A percentile compares a stretch with the other conserved stretches of the same genome.
These are phyloP conservation scores for Astreopora myriophthalma DNA, from an alignment of 64 coral and sea anemone species.

Conservation along the genomic window DNA sequence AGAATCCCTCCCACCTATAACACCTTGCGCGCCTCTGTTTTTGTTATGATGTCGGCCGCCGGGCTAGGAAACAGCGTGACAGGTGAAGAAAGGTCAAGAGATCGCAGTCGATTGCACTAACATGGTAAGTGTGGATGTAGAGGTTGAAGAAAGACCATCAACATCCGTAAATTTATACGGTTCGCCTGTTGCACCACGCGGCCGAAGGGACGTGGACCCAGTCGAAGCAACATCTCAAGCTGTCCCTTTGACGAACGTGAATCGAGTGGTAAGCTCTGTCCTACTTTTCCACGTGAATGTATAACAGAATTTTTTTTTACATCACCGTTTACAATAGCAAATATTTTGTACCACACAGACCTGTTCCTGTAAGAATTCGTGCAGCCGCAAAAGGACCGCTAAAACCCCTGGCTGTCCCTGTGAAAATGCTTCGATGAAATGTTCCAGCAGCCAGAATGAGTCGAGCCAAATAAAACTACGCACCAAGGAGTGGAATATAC, in stretches of 20 bases:
- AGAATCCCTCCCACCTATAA: neutral
- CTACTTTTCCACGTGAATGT: neutral
- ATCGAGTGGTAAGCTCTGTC: neutral
- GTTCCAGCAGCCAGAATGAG: conserved; percentile 10
- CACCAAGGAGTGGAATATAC: too few species aligned
- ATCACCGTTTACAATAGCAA: too few species aligned
- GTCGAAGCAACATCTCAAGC: neutral
- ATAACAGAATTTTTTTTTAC: too few species aligned
- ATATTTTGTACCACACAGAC: neutral
- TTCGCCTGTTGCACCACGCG: neutral
- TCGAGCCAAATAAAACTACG: too few species aligned
- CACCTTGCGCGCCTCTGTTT: neutral
- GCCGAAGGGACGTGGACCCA: neutral
- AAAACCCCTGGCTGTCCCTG: neutral
- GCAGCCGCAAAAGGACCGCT: neutral
- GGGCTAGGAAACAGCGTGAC: too few species aligned
- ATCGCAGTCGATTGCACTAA: neutral
- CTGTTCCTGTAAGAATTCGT: conserved; percentile 9
- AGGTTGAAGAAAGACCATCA: neutral
- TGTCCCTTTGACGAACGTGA: conserved; percentile 6
- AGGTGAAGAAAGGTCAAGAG: neutral
- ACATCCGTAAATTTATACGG: neutral
- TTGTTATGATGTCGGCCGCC: neutral
- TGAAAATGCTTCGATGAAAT: neutral
- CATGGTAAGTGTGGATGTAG: neutral